Percentiles rank a stretch among this genome's conserved stretches.
phyloP scores from a whole-genome alignment of 2,888 invertebrate species.

The Brachyptera putata region DNA sequence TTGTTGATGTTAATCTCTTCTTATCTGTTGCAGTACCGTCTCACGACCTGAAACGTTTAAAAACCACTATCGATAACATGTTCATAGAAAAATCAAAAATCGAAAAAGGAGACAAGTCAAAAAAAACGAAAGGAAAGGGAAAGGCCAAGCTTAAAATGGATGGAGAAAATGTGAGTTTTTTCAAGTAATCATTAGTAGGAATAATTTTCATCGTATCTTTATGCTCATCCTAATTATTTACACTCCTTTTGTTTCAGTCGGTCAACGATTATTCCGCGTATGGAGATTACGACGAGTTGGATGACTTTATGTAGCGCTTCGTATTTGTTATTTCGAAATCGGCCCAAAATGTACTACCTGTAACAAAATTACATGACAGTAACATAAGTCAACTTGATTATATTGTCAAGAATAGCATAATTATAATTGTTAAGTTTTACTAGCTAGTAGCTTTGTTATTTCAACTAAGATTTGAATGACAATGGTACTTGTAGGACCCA shows the following conservation, averaged over 20 bases:
- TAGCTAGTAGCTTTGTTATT: background rate
- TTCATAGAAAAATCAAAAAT: slow-evolving; percentile 84
- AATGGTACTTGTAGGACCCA: no score
- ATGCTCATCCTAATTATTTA: no score
- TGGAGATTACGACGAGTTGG: slow-evolving; percentile 63
- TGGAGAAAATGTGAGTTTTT: slow-evolving; percentile 65
- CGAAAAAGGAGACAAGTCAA: slow-evolving; percentile 75
- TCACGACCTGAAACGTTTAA: slow-evolving; percentile 78
- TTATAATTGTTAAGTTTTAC: background rate
- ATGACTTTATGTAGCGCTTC: slow-evolving; percentile 69
- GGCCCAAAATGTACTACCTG: no score
- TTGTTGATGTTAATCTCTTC: slow-evolving; percentile 34
- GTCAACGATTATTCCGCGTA: slow-evolving; percentile 64
- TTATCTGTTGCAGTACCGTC: slow-evolving; percentile 61
- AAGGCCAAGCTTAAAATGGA: slow-evolving; percentile 76
- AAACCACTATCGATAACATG: slow-evolving; percentile 75
- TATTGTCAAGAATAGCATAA: background rate
- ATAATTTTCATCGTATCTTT: no score
- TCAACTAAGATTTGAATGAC: background rate
- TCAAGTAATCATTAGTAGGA: background rate
- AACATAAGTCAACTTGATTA: background rate
- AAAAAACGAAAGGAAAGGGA: slow-evolving; percentile 71
- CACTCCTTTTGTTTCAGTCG: slow-evolving; percentile 50
- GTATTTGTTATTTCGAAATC: no score
- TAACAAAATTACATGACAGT: no score